phyloP scores from a whole-genome alignment of 2,888 invertebrate species.

The Drosophila suboccidentalis region DNA sequence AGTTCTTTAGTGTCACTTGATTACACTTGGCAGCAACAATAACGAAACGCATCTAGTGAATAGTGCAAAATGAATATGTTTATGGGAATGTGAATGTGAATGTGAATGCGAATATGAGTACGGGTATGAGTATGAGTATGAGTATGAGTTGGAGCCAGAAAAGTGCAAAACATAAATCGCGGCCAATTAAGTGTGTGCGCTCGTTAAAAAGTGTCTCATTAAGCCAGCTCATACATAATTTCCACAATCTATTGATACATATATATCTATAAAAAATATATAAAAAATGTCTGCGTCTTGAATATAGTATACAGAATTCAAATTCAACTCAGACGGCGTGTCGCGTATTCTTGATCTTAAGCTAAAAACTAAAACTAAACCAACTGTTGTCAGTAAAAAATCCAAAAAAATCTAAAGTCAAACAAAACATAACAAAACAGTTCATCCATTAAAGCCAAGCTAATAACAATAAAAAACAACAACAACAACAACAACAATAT shows the following conservation, averaged over 20 bases:
- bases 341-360: constrained; percentile 46
- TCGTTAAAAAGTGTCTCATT: constrained; percentile 61
- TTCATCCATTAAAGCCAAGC: constrained; percentile 50
- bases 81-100: not conserved
- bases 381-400: constrained; percentile 12
- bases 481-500: constrained; percentile 47
- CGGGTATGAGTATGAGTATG: not conserved
- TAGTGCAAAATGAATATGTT: constrained; percentile 43
- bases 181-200: constrained; percentile 69
- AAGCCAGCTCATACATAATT: constrained; percentile 26
- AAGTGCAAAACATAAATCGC: constrained; percentile 66
- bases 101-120: not conserved
- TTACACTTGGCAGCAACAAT: constrained; percentile 63
- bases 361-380: constrained; percentile 19
- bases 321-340: constrained; percentile 63
- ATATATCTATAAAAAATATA: constrained; percentile 11
- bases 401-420: constrained; percentile 3
- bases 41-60: constrained; percentile 30
- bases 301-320: constrained; percentile 28
- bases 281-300: constrained; percentile 13
- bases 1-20: constrained; percentile 76
- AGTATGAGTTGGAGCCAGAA: constrained; percentile 8
- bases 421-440: constrained; percentile 38
- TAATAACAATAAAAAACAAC: constrained; percentile 31
- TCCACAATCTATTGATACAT: constrained; percentile 13